Evolutionary conservation across 2,797 vertebrate genomes (phyloP).

Genomic region (Taenioides sp.): DNA sequence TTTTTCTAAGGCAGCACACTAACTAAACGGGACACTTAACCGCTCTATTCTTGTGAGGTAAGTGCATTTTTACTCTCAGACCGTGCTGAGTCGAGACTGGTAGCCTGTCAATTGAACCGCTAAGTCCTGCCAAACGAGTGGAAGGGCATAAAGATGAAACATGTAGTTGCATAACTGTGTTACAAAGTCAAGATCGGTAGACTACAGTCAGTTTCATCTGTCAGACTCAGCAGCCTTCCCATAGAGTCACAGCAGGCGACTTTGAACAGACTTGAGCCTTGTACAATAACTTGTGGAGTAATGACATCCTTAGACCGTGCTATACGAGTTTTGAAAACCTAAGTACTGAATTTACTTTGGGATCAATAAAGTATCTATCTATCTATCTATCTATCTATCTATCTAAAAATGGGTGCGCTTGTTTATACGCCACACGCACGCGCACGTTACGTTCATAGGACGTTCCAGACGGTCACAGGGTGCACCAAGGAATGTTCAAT

Average conservation of each 20-base stretch:
- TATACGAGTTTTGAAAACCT: neutral
- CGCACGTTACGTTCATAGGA: neutral
- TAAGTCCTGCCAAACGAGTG: neutral
- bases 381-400: no score
- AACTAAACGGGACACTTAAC: neutral
- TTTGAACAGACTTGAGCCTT: neutral
- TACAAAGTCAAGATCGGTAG: constrained; percentile 65
- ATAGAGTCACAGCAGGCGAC: constrained; percentile 13
- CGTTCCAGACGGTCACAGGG: neutral
- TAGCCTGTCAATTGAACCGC: neutral
- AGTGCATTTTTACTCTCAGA: constrained; percentile 21
- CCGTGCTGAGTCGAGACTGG: neutral
- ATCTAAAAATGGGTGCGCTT: no score
- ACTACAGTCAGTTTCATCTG: constrained; percentile 23
- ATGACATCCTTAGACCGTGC: neutral
- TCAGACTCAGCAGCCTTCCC: constrained; percentile 14
- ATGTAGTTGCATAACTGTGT: constrained; percentile 75
- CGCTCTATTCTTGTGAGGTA: constrained; percentile 43
- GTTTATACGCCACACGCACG: neutral
- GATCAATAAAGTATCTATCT: no score
- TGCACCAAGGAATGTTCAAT: constrained; percentile 12
- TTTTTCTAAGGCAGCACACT: neutral
- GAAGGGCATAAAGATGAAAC: neutral
- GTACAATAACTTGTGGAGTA: neutral
- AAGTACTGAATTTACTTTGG: no score